Percentiles rank a stretch among this genome's conserved stretches.
These are phyloP conservation scores for Notothenia rossii DNA, from an alignment of 2,113 vertebrate species.

Conservation along the genomic window DNA sequence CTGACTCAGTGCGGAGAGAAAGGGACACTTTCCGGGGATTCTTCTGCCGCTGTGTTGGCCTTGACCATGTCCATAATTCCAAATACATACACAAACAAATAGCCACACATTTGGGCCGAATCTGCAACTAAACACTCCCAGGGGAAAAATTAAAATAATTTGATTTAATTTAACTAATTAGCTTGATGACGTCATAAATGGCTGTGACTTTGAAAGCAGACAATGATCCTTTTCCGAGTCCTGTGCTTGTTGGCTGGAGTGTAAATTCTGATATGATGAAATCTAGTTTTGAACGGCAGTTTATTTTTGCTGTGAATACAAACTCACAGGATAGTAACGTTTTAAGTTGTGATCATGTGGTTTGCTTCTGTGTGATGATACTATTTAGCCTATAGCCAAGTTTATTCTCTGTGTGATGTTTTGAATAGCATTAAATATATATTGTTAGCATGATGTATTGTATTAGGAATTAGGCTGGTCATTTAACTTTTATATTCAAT, in stretches of 20 bases:
- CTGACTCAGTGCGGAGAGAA: constrained; percentile 57
- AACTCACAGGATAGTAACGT: no score
- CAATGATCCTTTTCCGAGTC: constrained; percentile 27
- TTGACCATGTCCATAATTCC: constrained; percentile 34
- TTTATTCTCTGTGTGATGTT: background rate
- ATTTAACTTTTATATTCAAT: no score
- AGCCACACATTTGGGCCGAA: background rate
- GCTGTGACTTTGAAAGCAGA: constrained; percentile 28
- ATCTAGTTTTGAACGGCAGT: constrained; percentile 15
- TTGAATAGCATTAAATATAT: background rate
- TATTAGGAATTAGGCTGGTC: no score
- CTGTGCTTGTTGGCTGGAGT: background rate
- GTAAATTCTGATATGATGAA: constrained; percentile 37
- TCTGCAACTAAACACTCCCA: constrained; percentile 11
- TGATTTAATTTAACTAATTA: constrained; percentile 41
- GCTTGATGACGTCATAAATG: constrained; percentile 3
- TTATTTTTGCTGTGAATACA: background rate
- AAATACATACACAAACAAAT: constrained; percentile 11
- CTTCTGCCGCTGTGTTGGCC: constrained; percentile 42
- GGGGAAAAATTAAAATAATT: constrained; percentile 38
- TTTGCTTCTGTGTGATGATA: background rate
- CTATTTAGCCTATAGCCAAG: background rate
- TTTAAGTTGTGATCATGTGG: no score
- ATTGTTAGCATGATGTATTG: background rate
- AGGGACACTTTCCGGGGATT: constrained; percentile 75